A percentile compares a stretch with the other conserved stretches of the same genome.
Evolutionary conservation across 2,888 invertebrate genomes (phyloP).

Genomic region (Zygaena filipendulae): DNA sequence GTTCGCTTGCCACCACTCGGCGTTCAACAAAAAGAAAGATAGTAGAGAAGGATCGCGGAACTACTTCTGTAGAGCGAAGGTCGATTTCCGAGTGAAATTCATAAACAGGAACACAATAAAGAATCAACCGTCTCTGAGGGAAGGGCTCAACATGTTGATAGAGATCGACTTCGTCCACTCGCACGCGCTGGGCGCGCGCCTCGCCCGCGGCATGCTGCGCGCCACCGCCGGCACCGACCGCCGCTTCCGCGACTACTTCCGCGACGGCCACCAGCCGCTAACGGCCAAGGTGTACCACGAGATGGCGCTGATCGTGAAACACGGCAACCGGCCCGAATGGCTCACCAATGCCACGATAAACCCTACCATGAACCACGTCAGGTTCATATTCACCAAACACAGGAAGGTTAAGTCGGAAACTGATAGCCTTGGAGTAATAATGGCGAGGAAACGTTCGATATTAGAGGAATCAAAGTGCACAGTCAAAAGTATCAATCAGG

Average conservation of each 20-base stretch:
- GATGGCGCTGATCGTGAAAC: slow-evolving; percentile 16
- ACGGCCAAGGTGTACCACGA: slow-evolving; percentile 22
- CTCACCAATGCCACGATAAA: slow-evolving; percentile 19
- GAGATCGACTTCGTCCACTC: slow-evolving; percentile 23
- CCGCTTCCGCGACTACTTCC: slow-evolving; percentile 18
- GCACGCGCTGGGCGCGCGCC: slow-evolving; percentile 19
- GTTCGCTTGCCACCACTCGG: slow-evolving; percentile 22
- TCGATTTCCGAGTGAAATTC: slow-evolving; percentile 27
- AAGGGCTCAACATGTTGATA: slow-evolving; percentile 23
- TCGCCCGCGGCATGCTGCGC: slow-evolving; percentile 17
- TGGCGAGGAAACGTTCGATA: not conserved
- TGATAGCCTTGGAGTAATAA: not conserved
- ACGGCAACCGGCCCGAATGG: slow-evolving; percentile 14
- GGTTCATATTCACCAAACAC: slow-evolving; percentile 12
- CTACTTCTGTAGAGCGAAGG: slow-evolving; percentile 23
- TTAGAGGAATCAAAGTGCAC: slow-evolving; percentile 15
- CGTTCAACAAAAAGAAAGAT: slow-evolving; percentile 20
- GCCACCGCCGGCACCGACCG: slow-evolving; percentile 20
- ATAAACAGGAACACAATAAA: slow-evolving; percentile 23
- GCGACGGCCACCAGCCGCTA: slow-evolving; percentile 16
- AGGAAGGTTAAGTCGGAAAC: not conserved
- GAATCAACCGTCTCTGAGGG: slow-evolving; percentile 21
- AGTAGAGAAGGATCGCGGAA: slow-evolving; percentile 10
- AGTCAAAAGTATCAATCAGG: slow-evolving; percentile 2
- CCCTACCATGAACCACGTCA: slow-evolving; percentile 16